Percentiles rank a stretch among this genome's conserved stretches.
Conservation (phyloP, 2,888 invertebrate species). For the Chironomus tentans region DNA sequence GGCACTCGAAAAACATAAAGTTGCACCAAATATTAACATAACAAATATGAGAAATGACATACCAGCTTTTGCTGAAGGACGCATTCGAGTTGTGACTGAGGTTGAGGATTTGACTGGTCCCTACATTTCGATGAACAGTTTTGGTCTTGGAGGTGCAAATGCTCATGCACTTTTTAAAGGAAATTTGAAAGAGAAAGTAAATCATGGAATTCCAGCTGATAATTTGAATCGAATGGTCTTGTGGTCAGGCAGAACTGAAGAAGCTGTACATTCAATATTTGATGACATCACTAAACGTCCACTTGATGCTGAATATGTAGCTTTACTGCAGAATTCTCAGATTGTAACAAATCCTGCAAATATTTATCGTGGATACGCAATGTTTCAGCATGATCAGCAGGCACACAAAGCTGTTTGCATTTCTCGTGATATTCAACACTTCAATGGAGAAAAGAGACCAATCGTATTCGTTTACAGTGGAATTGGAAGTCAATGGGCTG, state of each 20-base stretch:
- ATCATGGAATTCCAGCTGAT: conserved; percentile 49
- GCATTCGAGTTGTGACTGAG: conserved; percentile 58
- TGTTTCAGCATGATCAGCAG: conserved; percentile 38
- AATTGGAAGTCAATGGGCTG: conserved; percentile 83
- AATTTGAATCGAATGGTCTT: conserved; percentile 57
- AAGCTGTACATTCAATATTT: conserved; percentile 53
- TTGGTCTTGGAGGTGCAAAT: conserved; percentile 80
- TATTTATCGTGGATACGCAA: conserved; percentile 65
- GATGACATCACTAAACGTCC: conserved; percentile 49
- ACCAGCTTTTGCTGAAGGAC: conserved; percentile 47
- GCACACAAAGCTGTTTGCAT: conserved; percentile 33
- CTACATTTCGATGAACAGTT: conserved; percentile 69
- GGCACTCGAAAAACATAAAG: conserved; percentile 61
- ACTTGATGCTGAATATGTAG: conserved; percentile 48
- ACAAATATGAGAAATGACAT: conserved; percentile 49
- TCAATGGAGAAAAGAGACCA: conserved; percentile 55
- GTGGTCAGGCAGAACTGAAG: conserved; percentile 64
- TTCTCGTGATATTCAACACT: conserved; percentile 49
- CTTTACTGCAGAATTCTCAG: conserved; percentile 50
- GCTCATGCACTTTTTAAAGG: conserved; percentile 55
- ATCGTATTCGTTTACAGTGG: conserved; percentile 87
- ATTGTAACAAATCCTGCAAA: conserved; percentile 52
- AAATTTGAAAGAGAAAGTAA: conserved; percentile 31
- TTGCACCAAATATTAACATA: conserved; percentile 75
- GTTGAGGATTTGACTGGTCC: conserved; percentile 59